Percentiles rank a stretch among this genome's conserved stretches.
phyloP scores from a whole-genome alignment of 2,113 vertebrate genomes.

The Dromiciops gliroides region DNA sequence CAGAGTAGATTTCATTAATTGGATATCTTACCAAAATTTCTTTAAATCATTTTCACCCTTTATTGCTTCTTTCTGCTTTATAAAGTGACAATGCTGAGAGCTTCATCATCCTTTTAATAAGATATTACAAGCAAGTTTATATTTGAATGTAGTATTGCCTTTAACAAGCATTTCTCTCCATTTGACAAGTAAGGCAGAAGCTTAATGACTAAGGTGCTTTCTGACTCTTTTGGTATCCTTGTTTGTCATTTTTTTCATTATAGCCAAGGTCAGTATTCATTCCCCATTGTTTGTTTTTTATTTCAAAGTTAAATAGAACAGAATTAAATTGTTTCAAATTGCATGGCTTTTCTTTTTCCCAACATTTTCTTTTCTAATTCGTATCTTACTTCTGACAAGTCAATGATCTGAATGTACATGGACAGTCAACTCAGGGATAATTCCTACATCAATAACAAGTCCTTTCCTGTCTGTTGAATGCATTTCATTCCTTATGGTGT shows the following conservation, averaged over 20 bases:
- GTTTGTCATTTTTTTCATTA: not conserved
- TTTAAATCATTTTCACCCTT: not conserved
- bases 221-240: not conserved
- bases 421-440: not conserved
- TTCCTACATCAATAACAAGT: not conserved
- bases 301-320: not conserved
- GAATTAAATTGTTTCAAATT: not conserved
- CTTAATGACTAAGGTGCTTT: not conserved
- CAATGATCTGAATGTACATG: not conserved
- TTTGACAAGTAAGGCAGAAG: not conserved
- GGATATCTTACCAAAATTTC: not conserved
- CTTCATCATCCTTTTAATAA: not conserved
- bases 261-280: not conserved
- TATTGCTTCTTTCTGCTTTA: not conserved
- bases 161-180: not conserved
- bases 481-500: not conserved
- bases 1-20: not conserved
- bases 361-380: not conserved
- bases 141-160: not conserved
- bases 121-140: not conserved
- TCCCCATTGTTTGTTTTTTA: too few species aligned
- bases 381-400: not conserved
- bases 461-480: not conserved
- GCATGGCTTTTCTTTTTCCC: not conserved
- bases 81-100: not conserved